Base-by-base conservation (phyloP, 1,140 invertebrate genomes). In the Octopus sinensis region DNA sequence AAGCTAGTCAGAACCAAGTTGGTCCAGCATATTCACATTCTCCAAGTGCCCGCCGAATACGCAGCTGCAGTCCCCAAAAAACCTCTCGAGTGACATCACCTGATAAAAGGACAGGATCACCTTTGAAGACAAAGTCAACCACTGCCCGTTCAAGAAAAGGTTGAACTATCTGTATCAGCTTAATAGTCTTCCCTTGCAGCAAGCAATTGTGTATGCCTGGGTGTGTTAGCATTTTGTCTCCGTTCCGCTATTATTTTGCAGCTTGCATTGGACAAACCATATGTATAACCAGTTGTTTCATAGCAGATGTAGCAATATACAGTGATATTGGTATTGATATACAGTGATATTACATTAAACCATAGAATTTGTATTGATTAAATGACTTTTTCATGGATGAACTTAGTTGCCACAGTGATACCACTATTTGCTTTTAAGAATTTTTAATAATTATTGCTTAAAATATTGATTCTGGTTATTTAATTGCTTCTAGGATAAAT, bases 141-240 rank as follows among this genome's bases (percentile, higher is more conserved):
- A 62, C 9, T 9, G 9, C 56, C 56, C 68, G 68, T 73, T 73
- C 68, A 73, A 73, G 68, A 73, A 73, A 73, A 73, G 68, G 68
- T 73, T 73, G 68, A 73, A 73, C 68, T 73, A 73, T 73, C 17
- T 73, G 68, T 73, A 73, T 73, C 17, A 73, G 68, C 68, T 73
- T 73, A 12, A 73, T 73, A 73, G 68, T 73, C 30, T 73, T 73
- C 68, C 68, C 68, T 17, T 17, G 7, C 9, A 9, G 13, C 9
- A 73, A 73, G 68, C 68, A 73, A 73, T 73, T 73, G 68, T 73
- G 68, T 73, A 23, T 73, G 68, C 68, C 68, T 73, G 13, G 68
- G 68, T 73, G 68, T 73, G 68, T 73, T 73, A 73, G 68, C 68
- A 73, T 12, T 73, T 17, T 73, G 68, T 73, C 68, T 73, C 68